Base-by-base conservation (phyloP, 2,113 vertebrate species). In the Thomomys bottae region DNA sequence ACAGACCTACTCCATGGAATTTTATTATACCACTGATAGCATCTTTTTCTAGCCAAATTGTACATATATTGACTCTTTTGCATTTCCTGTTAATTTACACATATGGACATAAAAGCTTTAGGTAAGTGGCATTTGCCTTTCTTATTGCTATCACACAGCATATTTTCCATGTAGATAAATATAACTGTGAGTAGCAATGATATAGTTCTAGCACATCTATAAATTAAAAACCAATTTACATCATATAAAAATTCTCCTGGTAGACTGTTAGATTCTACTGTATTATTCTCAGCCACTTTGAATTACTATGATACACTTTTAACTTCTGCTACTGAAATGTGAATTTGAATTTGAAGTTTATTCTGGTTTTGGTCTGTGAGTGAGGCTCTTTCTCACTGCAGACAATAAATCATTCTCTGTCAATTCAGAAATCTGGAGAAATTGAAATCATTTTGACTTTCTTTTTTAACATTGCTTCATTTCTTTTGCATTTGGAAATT, bases 401-500 rank as follows among this genome's bases (percentile, higher is more conserved):
- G 54, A 80, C 10, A 28, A 88, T 92, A 89, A 94, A 72, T 92
- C 38, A 57, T 36, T 94, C 64, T 89, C 88, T 92, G 34, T 92
- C 87, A 87, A 36, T 80, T 88, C 49, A 90, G 88, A 94, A 92
- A 94, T 90, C 78, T 73, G 92, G 71, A 36, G 72, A 95, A 94
- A 88, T 89, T 95, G 78, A 92, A 79, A 68, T 17, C 84, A 95
- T 94, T 95, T 54, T 30, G 10, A 17, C 59, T 90, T 94, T 68
- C 67, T 45, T 34, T 54, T 75, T 79, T 36, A 96, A 79, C 24
- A 67, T 5, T 93, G 15, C 68, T 95, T 96, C 87, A 89, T 87
- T 93, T 34, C 76, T 91, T 88, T 76, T 83, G 87, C 85, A 93
- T 89, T 96, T 95, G 61, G 90, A 93, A 75, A 94, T 86, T 91